Evolutionary conservation across 2,888 invertebrate genomes (phyloP), one percentile per base, ranked within the genome.

Genomic region (Halictus quadricinctus): DNA sequence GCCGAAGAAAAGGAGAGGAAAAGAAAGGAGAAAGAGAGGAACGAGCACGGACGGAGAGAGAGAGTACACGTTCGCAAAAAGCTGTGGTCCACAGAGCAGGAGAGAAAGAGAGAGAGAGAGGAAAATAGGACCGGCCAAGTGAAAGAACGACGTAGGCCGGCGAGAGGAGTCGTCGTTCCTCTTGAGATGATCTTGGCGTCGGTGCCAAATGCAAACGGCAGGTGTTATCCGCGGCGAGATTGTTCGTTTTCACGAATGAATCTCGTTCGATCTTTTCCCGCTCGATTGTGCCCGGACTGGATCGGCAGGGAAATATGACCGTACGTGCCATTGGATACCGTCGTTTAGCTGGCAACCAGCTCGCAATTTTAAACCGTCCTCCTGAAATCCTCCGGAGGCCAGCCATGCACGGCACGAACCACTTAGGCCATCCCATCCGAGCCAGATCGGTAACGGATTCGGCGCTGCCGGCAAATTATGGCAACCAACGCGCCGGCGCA

Each of bases 181-280:
- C 85, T 87, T 80, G 83, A 87, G 84, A 90, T 90, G 87, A 90
- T 90, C 90, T 91, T 92, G 92, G 92, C 92, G 88, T 84, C 80
- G 82, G 82, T 80, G 92, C 92, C 91, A 92, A 93, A 89, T 87
- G 83, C 87, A 83, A 88, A 87, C 88, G 88, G 88, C 91, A 91
- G 92, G 91, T 92, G 90, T 89, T 90, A 90, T 90, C 84, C 87
- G 69, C 58, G 77, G 77, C 77, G 83, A 79, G 80, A 87, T 86
- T 87, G 77, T 88, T 83, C 81, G 25, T 84, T 83, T 80, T 81
- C 81, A 54, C 48, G 43, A 76, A 76, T 77, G 72, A 78, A 83
- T 87, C 83, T 69, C 72, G 43, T 46, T 81, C 84, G 75, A 88
- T 86, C 81, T 25, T 50, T 77, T 66, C 70, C 69, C 73, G 46